phyloP scores from a whole-genome alignment of 2,888 invertebrate species.

The Orthonevra nobilis region DNA sequence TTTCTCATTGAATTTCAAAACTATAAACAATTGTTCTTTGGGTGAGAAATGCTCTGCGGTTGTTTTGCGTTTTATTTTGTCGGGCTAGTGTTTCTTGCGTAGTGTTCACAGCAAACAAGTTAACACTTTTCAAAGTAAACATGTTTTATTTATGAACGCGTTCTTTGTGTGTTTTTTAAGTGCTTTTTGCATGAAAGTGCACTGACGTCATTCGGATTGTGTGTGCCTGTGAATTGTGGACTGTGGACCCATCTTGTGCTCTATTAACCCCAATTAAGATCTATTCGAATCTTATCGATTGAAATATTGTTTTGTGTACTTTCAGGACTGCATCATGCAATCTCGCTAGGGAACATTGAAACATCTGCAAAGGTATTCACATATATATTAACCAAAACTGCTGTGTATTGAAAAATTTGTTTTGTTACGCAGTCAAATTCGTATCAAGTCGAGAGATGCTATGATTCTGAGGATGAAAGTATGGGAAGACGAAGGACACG shows the following conservation, averaged over 20 bases:
- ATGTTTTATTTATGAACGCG: slow-evolving; percentile 46
- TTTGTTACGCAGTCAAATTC: slow-evolving; percentile 72
- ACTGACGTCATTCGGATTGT: slow-evolving; percentile 68
- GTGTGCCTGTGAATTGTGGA: slow-evolving; percentile 25
- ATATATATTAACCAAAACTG: not conserved
- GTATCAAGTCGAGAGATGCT: slow-evolving; percentile 82
- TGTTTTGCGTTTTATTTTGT: slow-evolving; percentile 4
- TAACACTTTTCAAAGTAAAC: slow-evolving; percentile 61
- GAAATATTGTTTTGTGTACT: slow-evolving; percentile 66
- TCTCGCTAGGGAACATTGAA: slow-evolving; percentile 80
- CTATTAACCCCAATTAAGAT: slow-evolving; percentile 68
- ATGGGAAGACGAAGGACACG: slow-evolving; percentile 85
- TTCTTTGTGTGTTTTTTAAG: slow-evolving; percentile 10
- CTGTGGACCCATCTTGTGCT: slow-evolving; percentile 56
- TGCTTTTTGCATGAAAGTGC: slow-evolving; percentile 62
- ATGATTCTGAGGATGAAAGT: slow-evolving; percentile 91
- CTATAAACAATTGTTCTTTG: slow-evolving; percentile 55
- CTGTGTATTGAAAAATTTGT: slow-evolving; percentile 15
- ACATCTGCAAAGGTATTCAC: slow-evolving; percentile 77
- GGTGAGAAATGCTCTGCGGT: slow-evolving; percentile 31
- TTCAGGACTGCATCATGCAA: slow-evolving; percentile 80
- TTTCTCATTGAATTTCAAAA: slow-evolving; percentile 55
- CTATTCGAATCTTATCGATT: slow-evolving; percentile 65
- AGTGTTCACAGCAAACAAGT: slow-evolving; percentile 34
- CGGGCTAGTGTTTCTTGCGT: slow-evolving; percentile 7